These are phyloP conservation scores for Ailurus styani DNA, from an alignment of 2,113 vertebrate species.

Conservation along the genomic window DNA sequence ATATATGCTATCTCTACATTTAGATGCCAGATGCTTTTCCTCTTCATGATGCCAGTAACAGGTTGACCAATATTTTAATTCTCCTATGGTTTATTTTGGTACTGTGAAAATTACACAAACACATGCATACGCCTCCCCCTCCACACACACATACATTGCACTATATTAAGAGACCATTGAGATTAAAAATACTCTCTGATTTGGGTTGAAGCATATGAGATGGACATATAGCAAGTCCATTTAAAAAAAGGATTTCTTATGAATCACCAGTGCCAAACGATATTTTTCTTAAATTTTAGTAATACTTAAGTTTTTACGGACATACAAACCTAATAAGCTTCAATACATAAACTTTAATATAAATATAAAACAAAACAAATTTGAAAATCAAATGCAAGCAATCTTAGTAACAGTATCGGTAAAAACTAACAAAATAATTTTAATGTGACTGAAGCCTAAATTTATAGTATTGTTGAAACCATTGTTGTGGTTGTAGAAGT, in stretches of 20 bases:
- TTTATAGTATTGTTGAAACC: background rate
- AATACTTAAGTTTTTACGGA: background rate
- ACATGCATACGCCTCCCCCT: background rate
- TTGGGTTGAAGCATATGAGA: background rate
- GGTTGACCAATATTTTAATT: background rate
- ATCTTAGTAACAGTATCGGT: background rate
- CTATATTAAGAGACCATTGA: background rate
- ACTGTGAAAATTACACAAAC: background rate
- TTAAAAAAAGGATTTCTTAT: background rate
- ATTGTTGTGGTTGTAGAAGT: background rate
- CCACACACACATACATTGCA: background rate
- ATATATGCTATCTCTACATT: background rate
- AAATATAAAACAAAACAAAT: background rate
- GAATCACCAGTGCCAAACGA: background rate
- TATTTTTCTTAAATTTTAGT: background rate
- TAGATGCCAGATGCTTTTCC: background rate
- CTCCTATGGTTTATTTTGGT: background rate
- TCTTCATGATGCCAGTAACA: background rate
- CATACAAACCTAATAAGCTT: background rate
- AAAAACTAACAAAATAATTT: background rate
- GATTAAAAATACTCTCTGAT: background rate
- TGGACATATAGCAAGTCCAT: background rate
- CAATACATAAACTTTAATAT: background rate
- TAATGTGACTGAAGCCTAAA: background rate
- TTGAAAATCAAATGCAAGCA: background rate